phyloP scores from a whole-genome alignment of 1,140 invertebrate genomes.

The Pseudomyrmex concolor region DNA sequence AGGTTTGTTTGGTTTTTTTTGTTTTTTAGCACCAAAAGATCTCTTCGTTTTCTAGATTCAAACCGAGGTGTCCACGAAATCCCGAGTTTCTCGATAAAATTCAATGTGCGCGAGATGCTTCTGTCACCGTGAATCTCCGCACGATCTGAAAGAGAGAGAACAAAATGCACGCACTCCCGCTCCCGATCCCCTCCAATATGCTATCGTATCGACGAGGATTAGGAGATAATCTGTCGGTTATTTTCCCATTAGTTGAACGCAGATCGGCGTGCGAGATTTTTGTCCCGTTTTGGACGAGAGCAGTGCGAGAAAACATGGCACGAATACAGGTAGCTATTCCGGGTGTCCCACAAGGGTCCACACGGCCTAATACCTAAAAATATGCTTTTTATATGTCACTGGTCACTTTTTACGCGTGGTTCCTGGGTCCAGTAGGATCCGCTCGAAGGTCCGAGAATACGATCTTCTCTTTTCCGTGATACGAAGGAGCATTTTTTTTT shows the following conservation, averaged over 20 bases:
- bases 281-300: constrained; percentile 36
- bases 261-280: constrained; percentile 79
- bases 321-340: constrained; percentile 82
- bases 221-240: constrained; percentile 74
- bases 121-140: not conserved
- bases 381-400: constrained; percentile 85
- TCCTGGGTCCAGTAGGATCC: constrained; percentile 66
- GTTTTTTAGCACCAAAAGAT: no score
- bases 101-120: constrained; percentile 3
- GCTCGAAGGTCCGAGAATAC: constrained; percentile 51
- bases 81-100: not conserved
- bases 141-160: constrained; percentile 8
- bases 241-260: constrained; percentile 68
- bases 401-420: constrained; percentile 79
- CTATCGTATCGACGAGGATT: constrained; percentile 74
- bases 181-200: constrained; percentile 58
- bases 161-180: constrained; percentile 18
- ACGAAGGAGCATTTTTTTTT: not conserved
- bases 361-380: constrained; percentile 80
- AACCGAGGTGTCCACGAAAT: no score
- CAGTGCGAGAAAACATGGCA: constrained; percentile 75
- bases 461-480: constrained; percentile 36
- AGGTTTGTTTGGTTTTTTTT: no score
- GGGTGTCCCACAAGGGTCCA: constrained; percentile 36
- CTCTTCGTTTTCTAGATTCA: no score